Percentiles rank a stretch among this genome's conserved stretches.
Conservation (phyloP, 2,888 invertebrate species). For the Parapristionchus giblindavisi region DNA sequence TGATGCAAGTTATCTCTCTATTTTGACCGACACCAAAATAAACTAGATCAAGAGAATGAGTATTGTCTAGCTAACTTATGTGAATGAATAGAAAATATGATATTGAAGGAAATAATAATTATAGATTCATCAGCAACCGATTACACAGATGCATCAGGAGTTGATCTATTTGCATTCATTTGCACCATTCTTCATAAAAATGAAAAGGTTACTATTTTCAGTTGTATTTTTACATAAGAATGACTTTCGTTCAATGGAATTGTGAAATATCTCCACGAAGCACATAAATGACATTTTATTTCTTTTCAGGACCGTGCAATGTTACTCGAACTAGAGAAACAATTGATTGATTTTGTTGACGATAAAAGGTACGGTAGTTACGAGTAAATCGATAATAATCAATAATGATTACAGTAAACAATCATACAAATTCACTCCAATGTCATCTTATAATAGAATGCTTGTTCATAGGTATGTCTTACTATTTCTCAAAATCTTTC, state of each 20-base stretch:
- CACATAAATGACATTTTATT: background rate
- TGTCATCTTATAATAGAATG: conserved; percentile 96
- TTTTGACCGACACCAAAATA: too few species aligned
- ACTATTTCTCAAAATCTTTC: background rate
- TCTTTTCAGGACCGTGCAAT: conserved; percentile 79
- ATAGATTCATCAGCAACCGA: conserved; percentile 80
- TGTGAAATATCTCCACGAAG: background rate
- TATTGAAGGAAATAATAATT: too few species aligned
- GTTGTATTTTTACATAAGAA: background rate
- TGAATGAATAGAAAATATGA: too few species aligned
- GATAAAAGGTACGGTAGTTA: conserved; percentile 78
- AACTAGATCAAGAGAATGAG: too few species aligned
- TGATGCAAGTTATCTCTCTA: too few species aligned
- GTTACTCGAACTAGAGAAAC: conserved; percentile 86
- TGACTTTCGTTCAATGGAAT: background rate
- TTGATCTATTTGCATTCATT: conserved; percentile 87
- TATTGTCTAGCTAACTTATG: too few species aligned
- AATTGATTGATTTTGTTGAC: conserved; percentile 83
- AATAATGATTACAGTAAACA: conserved; percentile 64
- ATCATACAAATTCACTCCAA: conserved; percentile 86
- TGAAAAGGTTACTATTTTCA: conserved; percentile 76
- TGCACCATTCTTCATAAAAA: conserved; percentile 89
- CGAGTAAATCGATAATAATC: background rate
- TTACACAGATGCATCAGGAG: conserved; percentile 79
- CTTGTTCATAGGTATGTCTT: conserved; percentile 80